Percentiles rank a stretch among this genome's conserved stretches.
These are phyloP conservation scores for Temnothorax longispinosus DNA, from an alignment of 1,140 invertebrate species.

Conservation along the genomic window DNA sequence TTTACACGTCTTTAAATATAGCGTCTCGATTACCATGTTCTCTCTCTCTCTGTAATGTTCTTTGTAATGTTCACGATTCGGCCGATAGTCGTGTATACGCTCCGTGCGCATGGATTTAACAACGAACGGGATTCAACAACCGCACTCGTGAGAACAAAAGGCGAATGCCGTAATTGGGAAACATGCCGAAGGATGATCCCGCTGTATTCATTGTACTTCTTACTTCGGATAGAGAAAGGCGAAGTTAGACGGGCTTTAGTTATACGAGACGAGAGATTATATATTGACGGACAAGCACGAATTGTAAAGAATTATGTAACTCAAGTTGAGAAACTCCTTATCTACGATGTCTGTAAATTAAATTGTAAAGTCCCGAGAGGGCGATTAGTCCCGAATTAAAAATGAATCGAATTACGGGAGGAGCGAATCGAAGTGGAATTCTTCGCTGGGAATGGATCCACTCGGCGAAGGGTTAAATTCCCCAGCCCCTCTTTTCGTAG, in stretches of 20 bases:
- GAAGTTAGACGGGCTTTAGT: not conserved
- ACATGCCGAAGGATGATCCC: constrained; percentile 38
- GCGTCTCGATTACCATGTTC: not conserved
- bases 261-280: not conserved
- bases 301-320: constrained; percentile 19
- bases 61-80: not conserved
- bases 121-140: not conserved
- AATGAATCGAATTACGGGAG: constrained; percentile 50
- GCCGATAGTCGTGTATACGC: not conserved
- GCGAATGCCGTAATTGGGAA: constrained; percentile 29
- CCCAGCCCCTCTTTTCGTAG: constrained; percentile 28
- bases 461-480: constrained; percentile 55
- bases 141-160: constrained; percentile 49
- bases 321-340: not conserved
- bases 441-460: constrained; percentile 37
- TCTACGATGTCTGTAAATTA: constrained; percentile 30
- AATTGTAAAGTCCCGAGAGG: constrained; percentile 2
- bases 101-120: not conserved
- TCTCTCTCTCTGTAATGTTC: not conserved
- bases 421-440: constrained; percentile 46
- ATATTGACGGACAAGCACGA: not conserved
- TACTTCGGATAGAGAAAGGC: constrained; percentile 20
- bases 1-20: constrained; percentile 37
- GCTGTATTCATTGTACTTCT: constrained; percentile 33
- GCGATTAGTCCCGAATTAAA: constrained; percentile 47